Base-by-base conservation (phyloP, 2,888 invertebrate genomes). In the Melanophora roralis region DNA sequence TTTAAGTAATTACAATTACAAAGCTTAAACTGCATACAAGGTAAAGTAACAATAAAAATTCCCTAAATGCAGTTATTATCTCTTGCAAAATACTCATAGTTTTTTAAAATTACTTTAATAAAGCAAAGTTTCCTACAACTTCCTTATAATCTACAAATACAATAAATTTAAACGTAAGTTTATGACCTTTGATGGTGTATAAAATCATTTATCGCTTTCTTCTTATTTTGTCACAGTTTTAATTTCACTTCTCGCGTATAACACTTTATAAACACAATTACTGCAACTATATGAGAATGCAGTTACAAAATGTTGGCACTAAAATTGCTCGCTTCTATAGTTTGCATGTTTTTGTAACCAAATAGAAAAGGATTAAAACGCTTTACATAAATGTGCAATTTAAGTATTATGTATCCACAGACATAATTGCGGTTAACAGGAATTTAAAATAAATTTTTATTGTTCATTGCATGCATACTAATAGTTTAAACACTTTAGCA, bases 131-230 rank as follows among this genome's bases (percentile, higher is more conserved):
- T 6, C 27, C 6, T 6, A 5, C 27, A 5, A 6, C 21, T 27
- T 57, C n/a, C n/a, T 12, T 27, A 55, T 16, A 67, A 72, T 40
- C 55, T 64, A n/a, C 38, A 45, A 38, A 49, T 68, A 62, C 43
- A 51, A 80, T 64, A 68, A 68, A 68, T 80, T 47, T 55, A 59
- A 57, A 64, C 68, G 53, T 72, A 62, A 64, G 67, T 72, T 76
- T 69, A 76, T 76, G 72, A 76, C 67, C 68, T 72, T 49, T 60
- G 27, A 40, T 47, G 38, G 11, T 67, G 40, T 12, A 51, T 67
- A 47, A 21, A 65, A 67, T 40, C 49, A 60, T 76, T 68, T 76
- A 80, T 76, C 68, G 62, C 59, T 27, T 80, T 72, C 76, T 75
- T 69, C 64, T 55, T 60, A 53, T 67, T 75, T 59, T 75, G 71